Conservation (phyloP, 2,888 invertebrate species). For the Eubasilissa splendida region DNA sequence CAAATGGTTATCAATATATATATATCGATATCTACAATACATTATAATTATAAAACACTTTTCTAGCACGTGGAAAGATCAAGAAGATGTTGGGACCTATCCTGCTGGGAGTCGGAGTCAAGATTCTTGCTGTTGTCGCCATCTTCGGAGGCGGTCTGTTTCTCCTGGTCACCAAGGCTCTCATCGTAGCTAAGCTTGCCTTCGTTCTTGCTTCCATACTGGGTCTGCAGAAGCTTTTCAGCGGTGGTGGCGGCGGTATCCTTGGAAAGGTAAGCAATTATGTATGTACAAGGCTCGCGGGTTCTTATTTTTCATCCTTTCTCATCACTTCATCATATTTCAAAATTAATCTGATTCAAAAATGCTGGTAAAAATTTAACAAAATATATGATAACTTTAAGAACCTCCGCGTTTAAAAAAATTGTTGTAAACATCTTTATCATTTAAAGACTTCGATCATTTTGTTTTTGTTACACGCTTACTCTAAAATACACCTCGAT, state of each 20-base stretch:
- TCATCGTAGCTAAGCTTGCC: conserved; percentile 85
- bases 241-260: conserved; percentile 63
- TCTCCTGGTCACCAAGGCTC: conserved; percentile 82
- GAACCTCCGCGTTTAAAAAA: no score
- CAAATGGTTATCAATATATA: no score
- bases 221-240: conserved; percentile 79
- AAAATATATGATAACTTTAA: no score
- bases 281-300: no score
- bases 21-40: background rate
- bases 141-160: conserved; percentile 81
- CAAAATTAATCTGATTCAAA: no score
- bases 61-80: conserved; percentile 81
- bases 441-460: no score
- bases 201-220: conserved; percentile 81
- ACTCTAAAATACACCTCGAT: no score
- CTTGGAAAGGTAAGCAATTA: conserved; percentile 57
- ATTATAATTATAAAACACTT: background rate
- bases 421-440: no score
- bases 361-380: no score
- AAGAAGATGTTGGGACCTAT: conserved; percentile 82
- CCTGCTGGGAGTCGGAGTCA: conserved; percentile 79
- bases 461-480: no score
- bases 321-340: no score
- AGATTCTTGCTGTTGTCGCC: conserved; percentile 80
- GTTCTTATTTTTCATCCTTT: no score